A percentile compares a stretch with the other conserved stretches of the same genome.
phyloP scores from a whole-genome alignment of 2,888 invertebrate species.

The Oxycera nigricornis region DNA sequence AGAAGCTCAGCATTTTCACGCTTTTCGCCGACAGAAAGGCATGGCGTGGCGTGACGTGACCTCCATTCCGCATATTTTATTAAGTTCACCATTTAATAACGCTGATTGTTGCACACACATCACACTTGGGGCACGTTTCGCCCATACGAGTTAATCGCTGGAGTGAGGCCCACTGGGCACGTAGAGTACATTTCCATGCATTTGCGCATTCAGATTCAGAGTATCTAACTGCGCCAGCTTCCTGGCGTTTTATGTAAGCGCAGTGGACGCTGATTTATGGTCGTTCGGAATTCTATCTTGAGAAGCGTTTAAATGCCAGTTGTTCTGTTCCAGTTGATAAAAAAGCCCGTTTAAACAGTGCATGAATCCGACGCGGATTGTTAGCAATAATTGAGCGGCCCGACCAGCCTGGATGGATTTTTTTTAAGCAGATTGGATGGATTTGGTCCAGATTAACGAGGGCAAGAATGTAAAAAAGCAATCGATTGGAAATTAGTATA shows the following conservation, averaged over 20 bases:
- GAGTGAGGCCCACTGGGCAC: conserved; percentile 5
- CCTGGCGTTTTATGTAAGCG: conserved; percentile 7
- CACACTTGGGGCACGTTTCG: conserved; percentile 8
- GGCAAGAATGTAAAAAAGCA: too few species aligned
- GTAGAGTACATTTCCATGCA: conserved; percentile 9
- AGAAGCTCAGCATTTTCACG: neutral
- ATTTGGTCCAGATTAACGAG: too few species aligned
- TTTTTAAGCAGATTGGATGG: neutral
- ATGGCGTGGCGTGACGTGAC: conserved; percentile 10
- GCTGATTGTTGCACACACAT: neutral
- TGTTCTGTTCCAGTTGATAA: neutral
- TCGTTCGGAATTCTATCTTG: neutral
- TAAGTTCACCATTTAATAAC: conserved; percentile 26
- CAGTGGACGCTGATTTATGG: neutral
- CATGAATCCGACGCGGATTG: neutral
- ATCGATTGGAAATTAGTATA: too few species aligned
- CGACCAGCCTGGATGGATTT: neutral
- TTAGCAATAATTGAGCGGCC: neutral
- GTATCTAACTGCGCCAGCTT: neutral
- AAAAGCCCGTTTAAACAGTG: neutral
- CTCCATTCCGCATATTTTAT: conserved; percentile 19
- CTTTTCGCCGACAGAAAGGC: conserved; percentile 18
- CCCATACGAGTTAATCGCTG: neutral
- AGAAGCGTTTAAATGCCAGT: neutral
- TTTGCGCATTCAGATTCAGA: too few species aligned